These are phyloP conservation scores for Panthera leo DNA, from an alignment of 2,113 vertebrate species.

Conservation along the genomic window DNA sequence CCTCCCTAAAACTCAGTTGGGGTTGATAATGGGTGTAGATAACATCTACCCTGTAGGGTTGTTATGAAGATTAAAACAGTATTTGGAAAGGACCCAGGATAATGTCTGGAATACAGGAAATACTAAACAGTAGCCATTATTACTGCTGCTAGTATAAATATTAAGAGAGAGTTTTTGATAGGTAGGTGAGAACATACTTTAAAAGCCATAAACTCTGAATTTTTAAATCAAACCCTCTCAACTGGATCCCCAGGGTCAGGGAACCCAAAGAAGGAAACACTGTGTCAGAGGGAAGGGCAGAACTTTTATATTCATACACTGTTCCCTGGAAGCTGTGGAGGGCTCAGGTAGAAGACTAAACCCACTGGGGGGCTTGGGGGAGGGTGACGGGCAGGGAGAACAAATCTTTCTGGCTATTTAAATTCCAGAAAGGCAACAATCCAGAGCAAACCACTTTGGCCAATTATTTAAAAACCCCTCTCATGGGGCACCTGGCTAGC, in stretches of 20 bases:
- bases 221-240: conserved; percentile 5
- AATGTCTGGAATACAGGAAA: conserved; percentile 17
- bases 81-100: not conserved
- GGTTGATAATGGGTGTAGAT: not conserved
- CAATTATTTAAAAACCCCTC: not conserved
- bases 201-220: not conserved
- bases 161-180: conserved; percentile 1
- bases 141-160: not conserved
- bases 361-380: not conserved
- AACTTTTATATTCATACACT: not conserved
- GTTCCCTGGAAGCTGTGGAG: not conserved
- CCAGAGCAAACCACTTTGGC: not conserved
- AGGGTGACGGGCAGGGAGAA: not conserved
- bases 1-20: not conserved
- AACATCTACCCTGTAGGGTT: not conserved
- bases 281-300: not conserved
- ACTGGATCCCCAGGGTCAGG: not conserved
- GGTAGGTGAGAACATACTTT: not conserved
- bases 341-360: not conserved
- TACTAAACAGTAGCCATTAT: not conserved
- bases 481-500: not conserved
- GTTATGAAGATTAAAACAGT: not conserved
- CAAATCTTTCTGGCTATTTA: conserved; percentile 34
- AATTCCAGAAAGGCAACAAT: conserved; percentile 41
- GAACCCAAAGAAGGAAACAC: not conserved